phyloP scores from a whole-genome alignment of 1,140 invertebrate genomes.

The Leptinotarsa undecemlineata region DNA sequence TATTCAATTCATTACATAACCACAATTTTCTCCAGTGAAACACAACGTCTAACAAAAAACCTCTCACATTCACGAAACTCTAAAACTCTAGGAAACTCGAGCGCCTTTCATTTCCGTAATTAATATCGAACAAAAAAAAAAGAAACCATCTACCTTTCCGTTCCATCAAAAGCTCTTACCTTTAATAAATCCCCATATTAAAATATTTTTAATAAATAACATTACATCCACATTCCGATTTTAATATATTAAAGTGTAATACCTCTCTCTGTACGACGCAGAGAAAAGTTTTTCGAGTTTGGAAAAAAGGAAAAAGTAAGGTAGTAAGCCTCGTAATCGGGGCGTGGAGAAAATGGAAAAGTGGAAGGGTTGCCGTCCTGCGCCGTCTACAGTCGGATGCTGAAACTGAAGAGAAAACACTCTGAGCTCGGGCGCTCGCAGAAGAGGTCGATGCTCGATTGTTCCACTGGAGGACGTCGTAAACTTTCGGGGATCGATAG shows the following conservation, averaged over 20 bases:
- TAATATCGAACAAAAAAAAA: constrained; percentile 2
- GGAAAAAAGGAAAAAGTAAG: constrained; percentile 47
- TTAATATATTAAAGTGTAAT: constrained; percentile 28
- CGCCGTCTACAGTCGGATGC: constrained; percentile 32
- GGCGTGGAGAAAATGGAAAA: constrained; percentile 45
- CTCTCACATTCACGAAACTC: background rate
- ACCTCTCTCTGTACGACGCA: constrained; percentile 22
- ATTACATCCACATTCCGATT: constrained; percentile 18
- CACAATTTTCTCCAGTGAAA: background rate
- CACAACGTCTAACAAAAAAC: background rate
- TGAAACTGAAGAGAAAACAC: background rate
- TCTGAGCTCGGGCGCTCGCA: background rate
- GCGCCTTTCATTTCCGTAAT: background rate
- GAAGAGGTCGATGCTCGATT: background rate
- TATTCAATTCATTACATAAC: background rate
- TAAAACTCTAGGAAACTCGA: background rate
- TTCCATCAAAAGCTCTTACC: background rate
- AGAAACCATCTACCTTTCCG: background rate
- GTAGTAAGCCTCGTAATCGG: constrained; percentile 47
- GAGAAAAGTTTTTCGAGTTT: constrained; percentile 10
- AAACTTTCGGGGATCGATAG: background rate
- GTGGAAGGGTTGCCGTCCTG: constrained; percentile 48
- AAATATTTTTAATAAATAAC: constrained; percentile 29
- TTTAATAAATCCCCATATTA: constrained; percentile 14
- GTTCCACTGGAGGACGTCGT: background rate